These are phyloP conservation scores for Creontiades dilutus DNA, from an alignment of 2,888 invertebrate species.

Conservation along the genomic window DNA sequence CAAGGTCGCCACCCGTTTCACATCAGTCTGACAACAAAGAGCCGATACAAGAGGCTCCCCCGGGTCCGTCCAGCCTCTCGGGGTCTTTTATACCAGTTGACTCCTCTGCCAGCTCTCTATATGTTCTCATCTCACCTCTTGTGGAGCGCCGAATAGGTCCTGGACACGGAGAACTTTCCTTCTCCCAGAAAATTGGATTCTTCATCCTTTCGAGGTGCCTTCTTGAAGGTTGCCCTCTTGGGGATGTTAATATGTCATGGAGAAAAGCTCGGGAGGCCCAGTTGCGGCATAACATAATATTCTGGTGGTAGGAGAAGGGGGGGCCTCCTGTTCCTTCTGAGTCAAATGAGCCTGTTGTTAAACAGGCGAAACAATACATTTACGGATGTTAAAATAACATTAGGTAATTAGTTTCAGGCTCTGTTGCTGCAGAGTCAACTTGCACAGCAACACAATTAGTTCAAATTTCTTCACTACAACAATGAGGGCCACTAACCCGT, in stretches of 20 bases:
- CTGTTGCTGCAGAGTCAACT: no score
- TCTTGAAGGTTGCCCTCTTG: background rate
- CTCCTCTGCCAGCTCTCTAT: background rate
- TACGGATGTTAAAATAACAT: no score
- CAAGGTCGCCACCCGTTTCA: slow-evolving; percentile 70
- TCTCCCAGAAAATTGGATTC: slow-evolving; percentile 18
- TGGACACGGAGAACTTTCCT: background rate
- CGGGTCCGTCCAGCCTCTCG: background rate
- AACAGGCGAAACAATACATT: no score
- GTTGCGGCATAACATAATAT: no score
- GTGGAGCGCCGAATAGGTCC: background rate
- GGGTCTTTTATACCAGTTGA: background rate
- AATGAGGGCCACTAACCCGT: no score
- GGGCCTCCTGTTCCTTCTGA: no score
- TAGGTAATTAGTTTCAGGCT: no score
- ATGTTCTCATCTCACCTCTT: background rate
- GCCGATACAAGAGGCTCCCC: slow-evolving; percentile 31
- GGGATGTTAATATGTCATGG: background rate
- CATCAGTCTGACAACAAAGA: slow-evolving; percentile 47
- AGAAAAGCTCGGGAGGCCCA: background rate
- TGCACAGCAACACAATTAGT: no score
- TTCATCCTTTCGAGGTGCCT: slow-evolving; percentile 16
- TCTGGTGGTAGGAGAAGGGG: no score
- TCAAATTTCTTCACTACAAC: no score
- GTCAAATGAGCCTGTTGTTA: no score